These are phyloP conservation scores for Psittacus erithacus DNA, from an alignment of 2,113 vertebrate species.

Conservation along the genomic window DNA sequence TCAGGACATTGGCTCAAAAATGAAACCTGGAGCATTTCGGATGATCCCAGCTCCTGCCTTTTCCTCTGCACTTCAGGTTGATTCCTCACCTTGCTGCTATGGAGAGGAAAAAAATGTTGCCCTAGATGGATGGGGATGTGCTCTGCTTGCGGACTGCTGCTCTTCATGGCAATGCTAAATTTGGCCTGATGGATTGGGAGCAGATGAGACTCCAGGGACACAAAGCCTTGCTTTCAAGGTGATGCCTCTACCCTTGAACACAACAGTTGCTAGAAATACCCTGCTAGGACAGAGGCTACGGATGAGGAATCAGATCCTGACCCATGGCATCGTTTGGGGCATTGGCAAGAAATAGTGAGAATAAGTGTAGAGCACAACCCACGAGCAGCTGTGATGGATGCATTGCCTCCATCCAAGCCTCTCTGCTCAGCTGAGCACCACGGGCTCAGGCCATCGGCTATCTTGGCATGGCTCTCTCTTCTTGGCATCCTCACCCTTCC, in stretches of 20 bases:
- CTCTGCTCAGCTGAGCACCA: not conserved
- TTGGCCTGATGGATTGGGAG: not conserved
- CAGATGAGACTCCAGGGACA: not conserved
- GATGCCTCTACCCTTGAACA: not conserved
- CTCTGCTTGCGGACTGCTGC: rapidly evolving
- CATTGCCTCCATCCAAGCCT: not conserved
- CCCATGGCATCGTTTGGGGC: rapidly evolving
- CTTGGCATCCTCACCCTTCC: not conserved
- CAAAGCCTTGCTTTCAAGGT: not conserved
- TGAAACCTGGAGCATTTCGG: not conserved
- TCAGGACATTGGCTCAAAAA: not conserved
- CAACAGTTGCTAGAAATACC: not conserved
- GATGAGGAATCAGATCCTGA: not conserved
- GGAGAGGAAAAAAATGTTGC: not conserved
- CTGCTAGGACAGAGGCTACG: not conserved
- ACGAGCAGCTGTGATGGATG: not conserved
- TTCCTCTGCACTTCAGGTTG: not conserved
- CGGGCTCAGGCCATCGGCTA: not conserved
- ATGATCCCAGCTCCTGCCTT: not conserved
- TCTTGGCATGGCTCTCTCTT: not conserved
- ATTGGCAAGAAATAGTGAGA: rapidly evolving
- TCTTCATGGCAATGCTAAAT: not conserved
- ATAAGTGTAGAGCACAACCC: not conserved
- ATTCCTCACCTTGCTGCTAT: not conserved
- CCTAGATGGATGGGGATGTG: not conserved